Evolutionary conservation across 2,888 invertebrate genomes (phyloP).

Genomic region (Andrena bicolor): DNA sequence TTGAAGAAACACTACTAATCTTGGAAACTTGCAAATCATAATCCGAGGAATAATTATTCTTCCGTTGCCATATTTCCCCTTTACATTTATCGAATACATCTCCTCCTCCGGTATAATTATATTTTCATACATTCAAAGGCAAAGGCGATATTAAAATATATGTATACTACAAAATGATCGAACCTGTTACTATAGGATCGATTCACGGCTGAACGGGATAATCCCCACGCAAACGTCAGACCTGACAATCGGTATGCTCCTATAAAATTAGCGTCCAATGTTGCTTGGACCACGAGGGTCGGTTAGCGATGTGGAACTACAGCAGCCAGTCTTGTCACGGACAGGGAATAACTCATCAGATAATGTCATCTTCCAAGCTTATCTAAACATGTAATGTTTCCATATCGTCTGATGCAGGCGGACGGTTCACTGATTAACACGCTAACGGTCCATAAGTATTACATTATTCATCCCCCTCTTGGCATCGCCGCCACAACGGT

Average conservation of each 20-base stretch:
- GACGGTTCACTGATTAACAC: slow-evolving; percentile 48
- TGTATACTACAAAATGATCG: no score
- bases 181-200: no score
- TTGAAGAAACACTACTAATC: neutral
- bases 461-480: slow-evolving; percentile 45
- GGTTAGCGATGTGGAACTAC: slow-evolving; percentile 42
- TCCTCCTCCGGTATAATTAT: neutral
- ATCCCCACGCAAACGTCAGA: no score
- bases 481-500: neutral
- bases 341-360: slow-evolving; percentile 52
- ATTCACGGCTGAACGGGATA: no score
- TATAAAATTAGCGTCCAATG: slow-evolving; percentile 27
- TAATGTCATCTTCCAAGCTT: slow-evolving; percentile 60
- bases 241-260: neutral
- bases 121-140: no score
- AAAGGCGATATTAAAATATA: no score
- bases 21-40: neutral
- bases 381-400: slow-evolving; percentile 59
- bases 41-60: neutral
- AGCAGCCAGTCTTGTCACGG: slow-evolving; percentile 22
- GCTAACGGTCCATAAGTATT: slow-evolving; percentile 50
- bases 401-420: slow-evolving; percentile 16
- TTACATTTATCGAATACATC: no score
- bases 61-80: no score
- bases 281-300: slow-evolving; percentile 35